phyloP scores from a whole-genome alignment of 2,113 vertebrate species.

The crab-eating macaque (Macaca fascicularis) region T2T-MFA8v1.1 NC_088391.1:14457501-14458000 shows the following conservation, averaged over 20 bases:
- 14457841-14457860: neutral
- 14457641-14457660: neutral
- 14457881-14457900: neutral
- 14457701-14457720: neutral
- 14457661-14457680: neutral
- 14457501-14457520: neutral
- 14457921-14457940: neutral
- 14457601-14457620: neutral
- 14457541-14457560: neutral
- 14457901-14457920: neutral
- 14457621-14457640: neutral
- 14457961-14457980: neutral
- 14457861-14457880: neutral
- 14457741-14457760: neutral
- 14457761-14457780: neutral
- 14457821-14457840: neutral
- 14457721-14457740: neutral
- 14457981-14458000: neutral
- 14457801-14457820: neutral
- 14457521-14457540: neutral
- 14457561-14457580: constrained; percentile 6
- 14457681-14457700: neutral
- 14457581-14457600: neutral
- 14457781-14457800: neutral
- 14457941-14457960: neutral